Conservation (phyloP, 2,888 invertebrate species). For the Chrysolina haemoptera region DNA sequence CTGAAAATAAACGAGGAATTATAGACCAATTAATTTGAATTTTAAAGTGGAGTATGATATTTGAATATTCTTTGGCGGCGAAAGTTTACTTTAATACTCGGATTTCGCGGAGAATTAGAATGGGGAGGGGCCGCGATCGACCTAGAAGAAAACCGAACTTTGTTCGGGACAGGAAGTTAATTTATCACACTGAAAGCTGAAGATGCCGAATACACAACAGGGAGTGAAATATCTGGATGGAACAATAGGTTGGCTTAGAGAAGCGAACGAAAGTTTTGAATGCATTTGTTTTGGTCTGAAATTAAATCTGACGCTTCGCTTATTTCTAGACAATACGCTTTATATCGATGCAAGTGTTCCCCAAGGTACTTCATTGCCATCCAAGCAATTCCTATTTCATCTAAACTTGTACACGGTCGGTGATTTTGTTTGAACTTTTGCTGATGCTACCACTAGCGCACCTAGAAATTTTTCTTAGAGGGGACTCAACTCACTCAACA, state of each 20-base stretch:
- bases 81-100: constrained; percentile 56
- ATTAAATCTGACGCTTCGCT: not conserved
- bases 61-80: constrained; percentile 55
- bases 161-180: constrained; percentile 53
- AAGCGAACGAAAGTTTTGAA: constrained; percentile 19
- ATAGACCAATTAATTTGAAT: constrained; percentile 62
- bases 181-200: constrained; percentile 54
- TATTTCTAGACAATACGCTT: not conserved
- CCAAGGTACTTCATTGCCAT: not conserved
- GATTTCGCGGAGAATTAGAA: constrained; percentile 53
- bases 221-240: constrained; percentile 34
- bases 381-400: no score
- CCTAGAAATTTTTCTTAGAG: no score
- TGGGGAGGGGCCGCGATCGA: constrained; percentile 53
- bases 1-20: constrained; percentile 71
- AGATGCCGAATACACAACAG: constrained; percentile 49
- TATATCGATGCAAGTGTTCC: not conserved
- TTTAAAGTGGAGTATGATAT: constrained; percentile 57
- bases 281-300: not conserved
- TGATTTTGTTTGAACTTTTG: no score
- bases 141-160: constrained; percentile 48
- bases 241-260: constrained; percentile 43
- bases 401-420: no score
- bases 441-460: no score
- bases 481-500: no score